Evolutionary conservation across 2,888 invertebrate genomes (phyloP), one percentile per base, ranked within the genome.

Genomic region (Plebejus argus): DNA sequence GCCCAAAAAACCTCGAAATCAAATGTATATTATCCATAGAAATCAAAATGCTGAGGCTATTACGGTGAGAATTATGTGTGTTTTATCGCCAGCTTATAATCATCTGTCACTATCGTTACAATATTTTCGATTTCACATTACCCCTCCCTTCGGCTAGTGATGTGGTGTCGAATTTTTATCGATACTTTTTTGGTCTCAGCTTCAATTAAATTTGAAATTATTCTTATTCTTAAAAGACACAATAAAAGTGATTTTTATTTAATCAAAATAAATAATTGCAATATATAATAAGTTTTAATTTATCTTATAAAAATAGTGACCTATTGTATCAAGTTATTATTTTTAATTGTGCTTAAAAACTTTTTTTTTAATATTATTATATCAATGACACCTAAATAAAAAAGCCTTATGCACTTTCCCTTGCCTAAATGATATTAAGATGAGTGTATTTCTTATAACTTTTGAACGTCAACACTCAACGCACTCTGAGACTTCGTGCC

Each of bases 31-130:
- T 66, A 66, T 66, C 33, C 66, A 18, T 66, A 66, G 61, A 66
- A 61, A 66, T 66, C 66, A 28, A 4, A 28, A 66, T 28, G 66
- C 28, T 66, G 28, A 33, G 28, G 28, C 66, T 15, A 66, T 66
- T 66, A 66, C 28, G 66, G 85, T 86, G 88, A 88, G 92, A 93
- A 93, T 93, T 93, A 93, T 94, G 93, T 94, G 89, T 93, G 93
- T 94, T 94, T 94, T 93, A 93, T 93, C 93, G 91, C 91, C 89
- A 90, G 91, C 91, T 93, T 93, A 93, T 93, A 93, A 93, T 94
- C 93, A 93, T 93, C 92, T 94, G 94, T 94, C 94, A 94, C 93
- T 92, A 93, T 92, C 91, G 90, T 92, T 91, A 93, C 90, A 89
- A 91, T 93, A 92, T 93, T 93, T 91, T 93, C 92, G 93, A 93